phyloP scores from a whole-genome alignment of 2,888 invertebrate genomes.

The Ophion ellenae region DNA sequence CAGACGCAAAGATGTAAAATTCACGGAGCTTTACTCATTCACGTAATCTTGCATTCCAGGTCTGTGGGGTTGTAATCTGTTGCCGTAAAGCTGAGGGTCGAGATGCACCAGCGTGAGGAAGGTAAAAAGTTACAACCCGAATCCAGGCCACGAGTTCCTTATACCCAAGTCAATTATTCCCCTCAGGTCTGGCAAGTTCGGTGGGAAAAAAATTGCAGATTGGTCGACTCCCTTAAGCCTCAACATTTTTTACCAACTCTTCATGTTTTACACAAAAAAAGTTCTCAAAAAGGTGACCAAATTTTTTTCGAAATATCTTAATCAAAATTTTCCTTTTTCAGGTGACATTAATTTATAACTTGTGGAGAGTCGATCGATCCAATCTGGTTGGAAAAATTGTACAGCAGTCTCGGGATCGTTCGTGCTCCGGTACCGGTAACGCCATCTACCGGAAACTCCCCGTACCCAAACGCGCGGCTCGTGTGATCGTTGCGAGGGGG shows the following conservation, averaged over 20 bases:
- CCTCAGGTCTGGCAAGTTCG: not conserved
- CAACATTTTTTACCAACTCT: not conserved
- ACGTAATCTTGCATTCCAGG: not conserved
- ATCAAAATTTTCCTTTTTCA: no score
- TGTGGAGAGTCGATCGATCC: not conserved
- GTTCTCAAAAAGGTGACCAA: not conserved
- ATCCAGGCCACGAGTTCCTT: not conserved
- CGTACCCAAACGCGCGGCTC: not conserved
- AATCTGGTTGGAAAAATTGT: not conserved
- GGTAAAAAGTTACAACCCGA: not conserved
- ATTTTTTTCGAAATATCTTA: no score
- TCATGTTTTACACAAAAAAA: not conserved
- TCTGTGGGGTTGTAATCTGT: not conserved
- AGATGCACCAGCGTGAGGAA: not conserved
- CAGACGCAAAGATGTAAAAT: no score
- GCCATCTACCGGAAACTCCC: slow-evolving; percentile 28
- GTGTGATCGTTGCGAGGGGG: not conserved
- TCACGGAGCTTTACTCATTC: not conserved
- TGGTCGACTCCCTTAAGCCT: not conserved
- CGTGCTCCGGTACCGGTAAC: slow-evolving; percentile 12
- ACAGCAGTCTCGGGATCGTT: not conserved
- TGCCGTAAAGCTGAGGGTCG: not conserved
- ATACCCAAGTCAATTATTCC: not conserved
- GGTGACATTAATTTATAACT: not conserved
- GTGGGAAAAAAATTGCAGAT: not conserved